Evolutionary conservation across 2,113 vertebrate genomes (phyloP).

Genomic region (Phrynosoma blainvillii): DNA sequence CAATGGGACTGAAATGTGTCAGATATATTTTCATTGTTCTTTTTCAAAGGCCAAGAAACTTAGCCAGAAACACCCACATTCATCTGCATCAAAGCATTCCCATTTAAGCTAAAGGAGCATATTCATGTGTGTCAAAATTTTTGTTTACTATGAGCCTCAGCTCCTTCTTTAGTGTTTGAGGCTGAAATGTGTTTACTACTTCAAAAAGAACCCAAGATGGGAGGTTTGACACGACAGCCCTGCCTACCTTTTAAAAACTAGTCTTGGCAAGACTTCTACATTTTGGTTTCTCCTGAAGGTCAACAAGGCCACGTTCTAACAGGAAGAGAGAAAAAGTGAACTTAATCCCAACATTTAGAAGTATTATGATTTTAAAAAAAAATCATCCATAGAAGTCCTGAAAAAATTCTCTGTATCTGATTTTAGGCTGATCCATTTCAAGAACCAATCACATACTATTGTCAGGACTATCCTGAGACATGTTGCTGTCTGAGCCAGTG

Average conservation of each 20-base stretch:
- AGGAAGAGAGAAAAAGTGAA: background rate
- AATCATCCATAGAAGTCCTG: background rate
- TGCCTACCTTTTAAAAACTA: constrained; percentile 1
- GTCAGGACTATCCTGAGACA: too few species aligned
- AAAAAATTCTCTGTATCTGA: background rate
- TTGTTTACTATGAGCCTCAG: background rate
- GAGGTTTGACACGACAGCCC: background rate
- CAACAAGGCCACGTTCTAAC: background rate
- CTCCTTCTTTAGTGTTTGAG: background rate
- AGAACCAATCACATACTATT: too few species aligned
- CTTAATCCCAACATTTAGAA: background rate
- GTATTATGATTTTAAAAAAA: background rate
- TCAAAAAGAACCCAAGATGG: background rate
- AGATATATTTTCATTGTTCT: constrained; percentile 5
- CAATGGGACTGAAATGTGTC: background rate
- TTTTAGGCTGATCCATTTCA: background rate
- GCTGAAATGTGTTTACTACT: constrained; percentile 26
- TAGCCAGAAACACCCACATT: background rate
- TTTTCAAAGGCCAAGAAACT: background rate
- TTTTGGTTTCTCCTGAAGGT: background rate
- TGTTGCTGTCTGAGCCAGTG: too few species aligned
- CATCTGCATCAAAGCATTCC: constrained; percentile 16
- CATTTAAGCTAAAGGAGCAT: background rate
- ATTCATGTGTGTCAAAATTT: background rate
- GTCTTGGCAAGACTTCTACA: background rate